These are phyloP conservation scores for Drosophila baimaii DNA, from an alignment of 1,140 invertebrate genomes.

Conservation along the genomic window DNA sequence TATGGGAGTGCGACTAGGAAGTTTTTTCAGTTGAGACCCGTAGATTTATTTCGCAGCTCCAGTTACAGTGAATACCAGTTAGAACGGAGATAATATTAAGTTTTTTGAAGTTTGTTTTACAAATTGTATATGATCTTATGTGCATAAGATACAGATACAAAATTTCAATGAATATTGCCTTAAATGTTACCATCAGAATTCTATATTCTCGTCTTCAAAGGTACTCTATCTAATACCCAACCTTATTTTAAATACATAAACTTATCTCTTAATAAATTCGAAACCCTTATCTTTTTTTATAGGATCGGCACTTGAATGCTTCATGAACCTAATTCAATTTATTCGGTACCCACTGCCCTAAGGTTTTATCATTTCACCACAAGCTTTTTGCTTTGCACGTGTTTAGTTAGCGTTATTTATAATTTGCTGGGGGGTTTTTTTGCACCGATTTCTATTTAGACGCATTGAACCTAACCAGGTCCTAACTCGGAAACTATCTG, in stretches of 20 bases:
- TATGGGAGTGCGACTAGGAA: conserved; percentile 55
- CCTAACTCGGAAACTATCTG: conserved; percentile 2
- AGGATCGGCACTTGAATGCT: neutral
- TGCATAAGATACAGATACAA: neutral
- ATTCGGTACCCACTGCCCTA: neutral
- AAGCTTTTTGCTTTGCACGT: conserved; percentile 51
- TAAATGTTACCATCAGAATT: too few relatives aligned
- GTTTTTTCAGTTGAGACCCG: conserved; percentile 27
- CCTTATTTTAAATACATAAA: neutral
- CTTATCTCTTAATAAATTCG: neutral
- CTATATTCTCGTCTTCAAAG: too few relatives aligned
- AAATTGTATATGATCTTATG: too few relatives aligned
- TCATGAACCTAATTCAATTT: neutral
- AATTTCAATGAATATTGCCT: too few relatives aligned
- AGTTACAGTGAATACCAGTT: conserved; percentile 13
- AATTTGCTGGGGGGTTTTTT: conserved; percentile 11
- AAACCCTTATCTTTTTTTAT: too few relatives aligned
- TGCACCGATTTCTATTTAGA: conserved; percentile 20
- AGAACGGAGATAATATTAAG: neutral
- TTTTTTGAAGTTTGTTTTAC: too few relatives aligned
- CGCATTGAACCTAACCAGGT: neutral
- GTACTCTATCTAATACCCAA: neutral
- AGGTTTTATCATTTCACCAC: conserved; percentile 65
- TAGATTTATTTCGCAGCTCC: neutral
- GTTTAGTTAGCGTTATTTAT: conserved; percentile 33